Evolutionary conservation across 2,888 invertebrate species (phyloP).

Genomic region (Melipona bicolor): DNA sequence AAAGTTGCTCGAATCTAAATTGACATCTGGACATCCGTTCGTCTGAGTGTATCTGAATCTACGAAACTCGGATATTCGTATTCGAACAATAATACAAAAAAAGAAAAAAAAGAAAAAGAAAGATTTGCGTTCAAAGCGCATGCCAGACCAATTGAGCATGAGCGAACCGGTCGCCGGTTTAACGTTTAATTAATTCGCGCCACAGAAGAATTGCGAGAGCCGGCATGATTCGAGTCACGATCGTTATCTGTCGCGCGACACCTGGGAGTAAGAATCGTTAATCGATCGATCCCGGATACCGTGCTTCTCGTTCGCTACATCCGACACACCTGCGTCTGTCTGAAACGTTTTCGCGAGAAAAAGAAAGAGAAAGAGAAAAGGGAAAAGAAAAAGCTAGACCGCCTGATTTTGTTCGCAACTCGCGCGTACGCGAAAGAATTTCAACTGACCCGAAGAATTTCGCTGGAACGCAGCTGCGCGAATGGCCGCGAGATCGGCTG

Average conservation of each 20-base stretch:
- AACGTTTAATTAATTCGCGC: conserved; percentile 75
- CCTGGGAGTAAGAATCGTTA: conserved; percentile 63
- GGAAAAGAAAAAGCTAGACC: not conserved
- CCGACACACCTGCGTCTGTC: not conserved
- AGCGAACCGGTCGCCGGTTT: conserved; percentile 57
- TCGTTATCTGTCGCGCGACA: conserved; percentile 69
- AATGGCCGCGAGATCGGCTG: conserved; percentile 5
- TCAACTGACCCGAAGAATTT: conserved; percentile 25
- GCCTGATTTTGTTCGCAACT: not conserved
- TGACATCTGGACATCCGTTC: too few relatives aligned
- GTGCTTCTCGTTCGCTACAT: not conserved
- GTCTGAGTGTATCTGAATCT: too few relatives aligned
- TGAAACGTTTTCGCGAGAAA: not conserved
- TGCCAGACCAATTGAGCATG: not conserved
- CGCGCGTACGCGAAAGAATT: not conserved
- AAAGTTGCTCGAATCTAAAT: too few relatives aligned
- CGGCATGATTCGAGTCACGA: conserved; percentile 61
- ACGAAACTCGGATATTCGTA: too few relatives aligned
- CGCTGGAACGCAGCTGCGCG: not conserved
- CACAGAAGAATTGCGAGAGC: conserved; percentile 66
- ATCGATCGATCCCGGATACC: conserved; percentile 66
- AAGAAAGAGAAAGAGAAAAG: too few relatives aligned
- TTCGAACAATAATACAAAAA: too few relatives aligned
- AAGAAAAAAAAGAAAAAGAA: too few relatives aligned
- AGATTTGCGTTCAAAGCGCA: too few relatives aligned